Percentiles rank a stretch among this genome's conserved stretches.
phyloP scores from a whole-genome alignment of 2,113 vertebrate species.

The Salvelinus fontinalis region DNA sequence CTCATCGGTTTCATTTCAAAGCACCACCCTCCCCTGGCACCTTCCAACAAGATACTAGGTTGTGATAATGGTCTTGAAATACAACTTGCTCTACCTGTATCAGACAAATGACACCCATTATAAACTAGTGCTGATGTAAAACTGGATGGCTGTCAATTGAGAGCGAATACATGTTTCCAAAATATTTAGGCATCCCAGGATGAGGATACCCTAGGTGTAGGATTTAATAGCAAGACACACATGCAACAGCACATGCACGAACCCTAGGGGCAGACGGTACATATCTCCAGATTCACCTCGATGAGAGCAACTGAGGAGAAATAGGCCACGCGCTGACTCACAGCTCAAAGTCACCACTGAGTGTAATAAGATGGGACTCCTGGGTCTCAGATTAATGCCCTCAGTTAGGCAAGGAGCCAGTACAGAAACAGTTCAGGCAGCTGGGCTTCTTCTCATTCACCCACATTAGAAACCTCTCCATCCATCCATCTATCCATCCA shows the following conservation, averaged over 20 bases:
- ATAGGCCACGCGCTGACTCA: conserved; percentile 37
- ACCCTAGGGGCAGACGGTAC: background rate
- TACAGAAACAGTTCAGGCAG: conserved; percentile 24
- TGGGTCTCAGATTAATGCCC: conserved; percentile 36
- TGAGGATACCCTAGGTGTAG: background rate
- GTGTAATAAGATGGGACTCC: conserved; percentile 46
- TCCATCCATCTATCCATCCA: too few relatives aligned
- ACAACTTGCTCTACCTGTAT: background rate
- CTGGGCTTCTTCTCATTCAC: background rate
- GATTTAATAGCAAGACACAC: background rate
- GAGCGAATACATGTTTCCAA: background rate
- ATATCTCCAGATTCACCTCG: conserved; percentile 14
- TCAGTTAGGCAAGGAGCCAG: conserved; percentile 27
- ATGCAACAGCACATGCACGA: too few relatives aligned
- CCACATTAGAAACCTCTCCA: conserved; percentile 8
- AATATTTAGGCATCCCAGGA: background rate
- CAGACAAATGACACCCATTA: background rate
- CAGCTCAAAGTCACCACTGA: conserved; percentile 43
- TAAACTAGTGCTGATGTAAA: background rate
- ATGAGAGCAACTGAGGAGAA: conserved; percentile 26
- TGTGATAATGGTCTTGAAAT: background rate
- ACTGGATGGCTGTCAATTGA: background rate
- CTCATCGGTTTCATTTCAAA: conserved; percentile 29
- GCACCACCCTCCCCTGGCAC: background rate
- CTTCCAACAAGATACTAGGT: conserved; percentile 1